Percentiles rank a stretch among this genome's conserved stretches.
Conservation (phyloP, 35 echinoderm and acorn worm species). For the Patiria miniata region DNA sequence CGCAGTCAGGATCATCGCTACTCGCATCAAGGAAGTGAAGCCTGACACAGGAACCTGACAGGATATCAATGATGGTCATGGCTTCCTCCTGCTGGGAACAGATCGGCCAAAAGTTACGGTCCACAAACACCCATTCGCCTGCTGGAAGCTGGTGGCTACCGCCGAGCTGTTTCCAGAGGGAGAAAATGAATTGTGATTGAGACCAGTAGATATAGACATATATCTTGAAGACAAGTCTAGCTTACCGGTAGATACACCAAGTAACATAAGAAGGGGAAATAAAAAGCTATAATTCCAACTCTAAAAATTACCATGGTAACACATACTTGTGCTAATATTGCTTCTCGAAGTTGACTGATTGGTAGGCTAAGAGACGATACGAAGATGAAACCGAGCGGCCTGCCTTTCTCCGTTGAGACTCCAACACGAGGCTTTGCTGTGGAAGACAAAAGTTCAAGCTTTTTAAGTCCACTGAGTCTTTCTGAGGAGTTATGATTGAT, state of each 20-base stretch:
- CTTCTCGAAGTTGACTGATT: constrained; percentile 62
- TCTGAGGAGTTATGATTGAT: too few relatives aligned
- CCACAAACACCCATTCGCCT: constrained; percentile 73
- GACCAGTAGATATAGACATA: too few relatives aligned
- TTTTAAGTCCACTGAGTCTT: neutral
- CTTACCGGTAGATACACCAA: too few relatives aligned
- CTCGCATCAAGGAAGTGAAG: constrained; percentile 34
- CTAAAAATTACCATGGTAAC: too few relatives aligned
- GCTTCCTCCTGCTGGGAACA: constrained; percentile 72
- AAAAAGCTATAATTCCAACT: neutral
- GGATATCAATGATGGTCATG: constrained; percentile 78
- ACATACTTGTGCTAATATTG: constrained; percentile 73
- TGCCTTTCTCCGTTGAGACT: constrained; percentile 40
- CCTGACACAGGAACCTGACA: constrained; percentile 57
- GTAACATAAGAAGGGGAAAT: neutral
- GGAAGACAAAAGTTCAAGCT: neutral
- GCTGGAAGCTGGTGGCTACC: constrained; percentile 13
- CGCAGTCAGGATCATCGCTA: too few relatives aligned
- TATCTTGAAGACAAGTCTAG: too few relatives aligned
- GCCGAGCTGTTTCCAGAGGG: constrained; percentile 31
- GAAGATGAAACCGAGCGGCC: constrained; percentile 73
- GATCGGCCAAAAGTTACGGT: constrained; percentile 89
- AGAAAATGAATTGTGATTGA: too few relatives aligned
- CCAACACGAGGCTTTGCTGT: constrained; percentile 64
- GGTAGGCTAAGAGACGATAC: constrained; percentile 39